These are phyloP conservation scores for Strongylocentrotus purpuratus DNA, from an alignment of 35 echinoderm and acorn worm species.

Conservation along the genomic window DNA sequence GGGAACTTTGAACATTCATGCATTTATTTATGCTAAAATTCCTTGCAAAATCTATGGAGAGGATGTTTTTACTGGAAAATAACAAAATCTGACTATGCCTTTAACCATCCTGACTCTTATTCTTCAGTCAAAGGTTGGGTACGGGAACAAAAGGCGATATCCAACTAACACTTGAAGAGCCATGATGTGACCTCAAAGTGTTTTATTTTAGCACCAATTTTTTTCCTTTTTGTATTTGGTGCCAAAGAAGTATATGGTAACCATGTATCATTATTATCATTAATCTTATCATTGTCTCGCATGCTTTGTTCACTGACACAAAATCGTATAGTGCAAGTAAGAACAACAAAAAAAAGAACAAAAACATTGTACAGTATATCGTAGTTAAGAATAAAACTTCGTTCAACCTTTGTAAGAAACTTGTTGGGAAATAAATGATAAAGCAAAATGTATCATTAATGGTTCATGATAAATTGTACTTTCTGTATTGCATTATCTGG, in stretches of 20 bases:
- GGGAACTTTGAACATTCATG: neutral
- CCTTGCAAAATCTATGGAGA: neutral
- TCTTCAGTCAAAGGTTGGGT: neutral
- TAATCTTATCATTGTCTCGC: slow-evolving; percentile 21
- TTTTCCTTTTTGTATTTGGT: neutral
- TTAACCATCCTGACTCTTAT: neutral
- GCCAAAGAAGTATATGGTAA: neutral
- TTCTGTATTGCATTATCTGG: neutral
- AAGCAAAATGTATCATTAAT: slow-evolving; percentile 24
- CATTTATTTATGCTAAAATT: neutral
- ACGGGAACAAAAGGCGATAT: neutral
- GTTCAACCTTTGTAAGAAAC: slow-evolving; percentile 47
- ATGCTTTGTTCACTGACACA: slow-evolving; percentile 18
- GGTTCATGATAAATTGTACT: neutral
- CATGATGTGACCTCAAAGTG: slow-evolving; percentile 1
- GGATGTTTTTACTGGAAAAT: neutral
- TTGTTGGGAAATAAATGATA: slow-evolving; percentile 44
- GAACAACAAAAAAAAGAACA: neutral
- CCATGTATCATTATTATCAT: neutral
- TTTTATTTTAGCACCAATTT: neutral
- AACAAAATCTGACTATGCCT: neutral
- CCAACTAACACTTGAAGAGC: neutral
- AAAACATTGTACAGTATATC: slow-evolving; percentile 38
- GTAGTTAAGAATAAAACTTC: slow-evolving; percentile 14
- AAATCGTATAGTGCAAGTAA: slow-evolving; percentile 33